Evolutionary conservation across 37 sponge, comb jelly and placozoan species (phyloP).

Genomic region (Cladorhizidae sp.): DNA sequence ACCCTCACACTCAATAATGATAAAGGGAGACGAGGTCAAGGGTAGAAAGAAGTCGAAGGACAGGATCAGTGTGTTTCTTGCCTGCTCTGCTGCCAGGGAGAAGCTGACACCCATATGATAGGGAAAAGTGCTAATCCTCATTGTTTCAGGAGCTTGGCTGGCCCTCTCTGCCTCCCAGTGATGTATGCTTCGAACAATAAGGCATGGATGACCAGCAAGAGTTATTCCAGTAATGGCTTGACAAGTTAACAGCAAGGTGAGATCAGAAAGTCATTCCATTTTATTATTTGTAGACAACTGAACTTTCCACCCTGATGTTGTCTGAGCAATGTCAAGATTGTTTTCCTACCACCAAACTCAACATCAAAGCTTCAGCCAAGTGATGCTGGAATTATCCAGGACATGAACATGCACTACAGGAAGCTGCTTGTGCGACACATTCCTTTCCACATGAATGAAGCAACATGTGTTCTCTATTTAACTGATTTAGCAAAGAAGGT

Average conservation of each 20-base stretch:
- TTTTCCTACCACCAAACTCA: not conserved
- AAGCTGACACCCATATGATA: too few relatives aligned
- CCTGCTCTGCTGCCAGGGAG: too few relatives aligned
- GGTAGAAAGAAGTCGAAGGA: too few relatives aligned
- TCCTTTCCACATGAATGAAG: slow-evolving; percentile 11
- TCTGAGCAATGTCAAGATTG: not conserved
- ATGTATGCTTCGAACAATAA: not conserved
- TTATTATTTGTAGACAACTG: not conserved
- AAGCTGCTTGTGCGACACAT: not conserved
- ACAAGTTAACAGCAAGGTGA: not conserved
- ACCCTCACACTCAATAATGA: too few relatives aligned
- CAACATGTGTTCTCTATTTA: not conserved
- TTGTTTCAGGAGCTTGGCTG: not conserved
- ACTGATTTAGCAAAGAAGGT: too few relatives aligned
- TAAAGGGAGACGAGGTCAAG: too few relatives aligned
- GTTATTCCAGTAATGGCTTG: too few relatives aligned
- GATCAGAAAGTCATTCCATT: not conserved
- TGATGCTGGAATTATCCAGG: slow-evolving; percentile 6
- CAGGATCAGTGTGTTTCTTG: too few relatives aligned
- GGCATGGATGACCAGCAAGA: not conserved
- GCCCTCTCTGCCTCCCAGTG: not conserved
- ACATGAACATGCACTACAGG: not conserved
- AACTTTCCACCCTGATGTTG: not conserved
- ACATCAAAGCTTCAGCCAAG: not conserved
- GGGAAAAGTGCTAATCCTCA: too few relatives aligned